phyloP scores from a whole-genome alignment of 2,113 vertebrate species.

The Benitochromis conjunctus region DNA sequence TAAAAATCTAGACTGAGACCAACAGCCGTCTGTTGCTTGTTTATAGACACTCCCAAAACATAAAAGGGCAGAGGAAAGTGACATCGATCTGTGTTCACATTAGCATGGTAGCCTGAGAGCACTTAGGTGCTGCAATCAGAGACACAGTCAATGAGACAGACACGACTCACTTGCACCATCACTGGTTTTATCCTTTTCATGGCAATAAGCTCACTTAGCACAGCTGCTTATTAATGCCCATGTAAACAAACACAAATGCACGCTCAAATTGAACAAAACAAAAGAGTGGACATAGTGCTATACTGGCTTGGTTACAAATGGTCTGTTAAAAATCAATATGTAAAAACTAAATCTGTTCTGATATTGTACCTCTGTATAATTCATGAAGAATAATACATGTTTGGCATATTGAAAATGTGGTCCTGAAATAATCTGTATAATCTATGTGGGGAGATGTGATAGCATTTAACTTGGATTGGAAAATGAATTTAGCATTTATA shows the following conservation, averaged over 20 bases:
- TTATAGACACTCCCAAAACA: conserved; percentile 40
- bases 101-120: conserved; percentile 72
- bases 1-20: not conserved
- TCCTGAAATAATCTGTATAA: not conserved
- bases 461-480: not conserved
- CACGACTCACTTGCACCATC: conserved; percentile 24
- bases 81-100: conserved; percentile 76
- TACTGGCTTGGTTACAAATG: not conserved
- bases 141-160: conserved; percentile 56
- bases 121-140: conserved; percentile 78
- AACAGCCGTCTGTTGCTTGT: conserved; percentile 38
- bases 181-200: conserved; percentile 17
- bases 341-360: not conserved
- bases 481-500: not conserved
- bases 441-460: not conserved
- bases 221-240: not conserved
- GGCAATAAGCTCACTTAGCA: not conserved
- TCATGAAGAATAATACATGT: not conserved
- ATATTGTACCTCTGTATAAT: not conserved
- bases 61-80: conserved; percentile 69
- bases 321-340: not conserved
- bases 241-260: not conserved
- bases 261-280: not conserved
- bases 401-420: not conserved
- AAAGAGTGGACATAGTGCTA: not conserved